A percentile compares a stretch with the other conserved stretches of the same genome.
These are phyloP conservation scores for Scaptomyza cyrtandrae DNA, from an alignment of 2,888 invertebrate genomes.

Conservation along the genomic window DNA sequence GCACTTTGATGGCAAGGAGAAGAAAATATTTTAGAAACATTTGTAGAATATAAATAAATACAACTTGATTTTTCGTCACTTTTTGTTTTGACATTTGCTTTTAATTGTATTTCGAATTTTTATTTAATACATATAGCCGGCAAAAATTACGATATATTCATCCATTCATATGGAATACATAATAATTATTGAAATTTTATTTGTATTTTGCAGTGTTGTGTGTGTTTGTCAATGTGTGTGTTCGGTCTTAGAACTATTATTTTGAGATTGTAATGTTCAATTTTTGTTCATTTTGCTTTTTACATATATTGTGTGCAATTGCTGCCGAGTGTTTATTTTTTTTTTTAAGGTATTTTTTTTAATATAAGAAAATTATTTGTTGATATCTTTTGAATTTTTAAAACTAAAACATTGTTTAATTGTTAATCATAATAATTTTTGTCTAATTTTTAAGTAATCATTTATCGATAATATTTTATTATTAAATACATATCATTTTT, in stretches of 20 bases:
- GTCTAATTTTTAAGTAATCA: slow-evolving; percentile 75
- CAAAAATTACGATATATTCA: slow-evolving; percentile 70
- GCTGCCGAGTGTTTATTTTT: slow-evolving; percentile 38
- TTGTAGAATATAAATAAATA: slow-evolving; percentile 65
- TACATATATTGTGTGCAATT: slow-evolving; percentile 43
- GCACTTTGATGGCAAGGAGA: slow-evolving; percentile 20
- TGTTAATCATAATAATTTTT: slow-evolving; percentile 73
- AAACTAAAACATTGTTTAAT: slow-evolving; percentile 66
- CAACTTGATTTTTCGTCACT: slow-evolving; percentile 63
- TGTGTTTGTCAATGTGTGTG: slow-evolving; percentile 25
- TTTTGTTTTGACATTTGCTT: slow-evolving; percentile 72
- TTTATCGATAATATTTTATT: slow-evolving; percentile 48
- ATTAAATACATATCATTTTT: slow-evolving; percentile 49
- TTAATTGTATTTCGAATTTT: slow-evolving; percentile 77
- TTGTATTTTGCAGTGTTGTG: slow-evolving; percentile 27
- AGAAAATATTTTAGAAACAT: slow-evolving; percentile 12
- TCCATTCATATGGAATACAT: slow-evolving; percentile 64
- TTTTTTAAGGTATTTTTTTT: slow-evolving; percentile 31
- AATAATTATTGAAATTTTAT: slow-evolving; percentile 53
- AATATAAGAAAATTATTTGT: slow-evolving; percentile 54
- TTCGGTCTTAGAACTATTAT: slow-evolving; percentile 39
- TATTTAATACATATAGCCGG: slow-evolving; percentile 76
- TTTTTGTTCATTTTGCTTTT: slow-evolving; percentile 32
- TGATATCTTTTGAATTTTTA: slow-evolving; percentile 61
- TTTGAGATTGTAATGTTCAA: slow-evolving; percentile 37